Evolutionary conservation across 2,888 invertebrate species (phyloP).

Genomic region (Poecilobothrus nobilitatus): DNA sequence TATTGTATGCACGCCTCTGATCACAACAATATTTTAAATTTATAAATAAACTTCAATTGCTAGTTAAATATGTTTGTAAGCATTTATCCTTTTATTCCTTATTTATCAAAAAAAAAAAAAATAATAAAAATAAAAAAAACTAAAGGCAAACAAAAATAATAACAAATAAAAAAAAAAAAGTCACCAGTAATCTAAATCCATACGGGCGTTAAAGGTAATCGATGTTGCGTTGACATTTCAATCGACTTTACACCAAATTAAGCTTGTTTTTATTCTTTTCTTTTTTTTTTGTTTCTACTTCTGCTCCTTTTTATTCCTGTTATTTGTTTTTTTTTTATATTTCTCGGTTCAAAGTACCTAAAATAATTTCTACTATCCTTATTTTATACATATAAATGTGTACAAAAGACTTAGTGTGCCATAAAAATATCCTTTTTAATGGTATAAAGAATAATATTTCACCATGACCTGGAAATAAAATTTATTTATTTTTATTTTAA

Average conservation of each 20-base stretch:
- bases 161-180: too few relatives aligned
- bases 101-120: too few relatives aligned
- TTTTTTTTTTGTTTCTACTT: background rate
- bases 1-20: too few relatives aligned
- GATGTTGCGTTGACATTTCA: constrained; percentile 3
- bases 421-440: background rate
- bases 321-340: background rate
- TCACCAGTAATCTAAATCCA: background rate
- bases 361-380: background rate
- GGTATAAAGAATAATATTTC: background rate
- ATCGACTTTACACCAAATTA: constrained; percentile 6
- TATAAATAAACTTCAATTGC: too few relatives aligned
- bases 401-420: too few relatives aligned
- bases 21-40: too few relatives aligned
- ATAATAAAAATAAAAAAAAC: too few relatives aligned
- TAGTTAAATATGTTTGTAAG: too few relatives aligned
- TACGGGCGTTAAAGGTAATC: constrained; percentile 1
- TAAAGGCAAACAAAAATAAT: too few relatives aligned
- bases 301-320: too few relatives aligned
- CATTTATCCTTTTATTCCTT: too few relatives aligned
- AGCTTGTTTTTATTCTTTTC: background rate
- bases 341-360: background rate
- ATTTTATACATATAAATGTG: background rate
- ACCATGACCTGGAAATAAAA: background rate
- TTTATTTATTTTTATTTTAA: background rate